These are phyloP conservation scores for Phalacrocorax brasilianus DNA, from an alignment of 2,113 vertebrate species.

Conservation along the genomic window DNA sequence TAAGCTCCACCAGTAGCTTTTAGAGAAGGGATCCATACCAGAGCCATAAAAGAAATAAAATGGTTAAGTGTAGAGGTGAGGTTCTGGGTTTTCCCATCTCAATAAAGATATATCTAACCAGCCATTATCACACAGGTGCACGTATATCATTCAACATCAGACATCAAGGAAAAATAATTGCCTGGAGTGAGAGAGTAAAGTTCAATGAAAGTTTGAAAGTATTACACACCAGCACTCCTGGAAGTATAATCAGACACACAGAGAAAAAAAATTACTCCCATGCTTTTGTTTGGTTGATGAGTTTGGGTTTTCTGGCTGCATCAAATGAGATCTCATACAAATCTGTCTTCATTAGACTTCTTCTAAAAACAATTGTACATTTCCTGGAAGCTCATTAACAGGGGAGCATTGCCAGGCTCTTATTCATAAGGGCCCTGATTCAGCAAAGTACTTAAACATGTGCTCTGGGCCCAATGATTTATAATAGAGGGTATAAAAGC, in stretches of 20 bases:
- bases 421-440: conserved; percentile 57
- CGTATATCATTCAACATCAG: conserved; percentile 36
- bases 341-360: conserved; percentile 76
- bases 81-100: conserved; percentile 19
- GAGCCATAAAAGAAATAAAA: conserved; percentile 39
- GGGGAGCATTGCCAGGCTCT: conserved; percentile 58
- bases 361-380: conserved; percentile 67
- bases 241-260: conserved; percentile 56
- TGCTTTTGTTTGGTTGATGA: conserved; percentile 65
- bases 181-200: conserved; percentile 36
- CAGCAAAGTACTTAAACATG: conserved; percentile 41
- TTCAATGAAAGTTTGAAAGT: conserved; percentile 70
- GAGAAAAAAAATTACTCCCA: conserved; percentile 37
- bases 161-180: conserved; percentile 31
- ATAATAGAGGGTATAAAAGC: neutral
- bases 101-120: conserved; percentile 16
- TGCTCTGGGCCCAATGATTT: conserved; percentile 13
- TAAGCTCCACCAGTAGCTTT: conserved; percentile 63
- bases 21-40: conserved; percentile 19
- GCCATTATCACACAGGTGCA: conserved; percentile 35
- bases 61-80: conserved; percentile 32
- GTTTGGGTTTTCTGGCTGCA: conserved; percentile 68
- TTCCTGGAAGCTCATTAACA: conserved; percentile 75
- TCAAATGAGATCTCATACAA: conserved; percentile 69
- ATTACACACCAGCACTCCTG: conserved; percentile 39